phyloP scores from a whole-genome alignment of 2,113 vertebrate genomes.

The Lontra canadensis region DNA sequence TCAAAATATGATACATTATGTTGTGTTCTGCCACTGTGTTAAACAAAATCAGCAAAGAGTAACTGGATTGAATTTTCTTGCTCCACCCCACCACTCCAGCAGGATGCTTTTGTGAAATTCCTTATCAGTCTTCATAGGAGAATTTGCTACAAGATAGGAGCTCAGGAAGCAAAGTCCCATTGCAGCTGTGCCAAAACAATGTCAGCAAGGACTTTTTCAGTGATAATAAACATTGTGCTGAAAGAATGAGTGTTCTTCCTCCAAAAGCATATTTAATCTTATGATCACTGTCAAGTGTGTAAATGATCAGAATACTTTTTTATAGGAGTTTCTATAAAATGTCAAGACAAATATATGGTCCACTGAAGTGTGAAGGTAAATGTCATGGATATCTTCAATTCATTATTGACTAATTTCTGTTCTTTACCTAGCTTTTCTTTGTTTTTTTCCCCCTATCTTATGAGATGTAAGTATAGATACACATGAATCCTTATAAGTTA shows the following conservation, averaged over 20 bases:
- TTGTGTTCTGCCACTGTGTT: background rate
- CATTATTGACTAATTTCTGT: background rate
- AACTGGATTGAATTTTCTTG: background rate
- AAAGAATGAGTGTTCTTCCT: background rate
- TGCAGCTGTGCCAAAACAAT: background rate
- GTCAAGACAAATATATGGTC: background rate
- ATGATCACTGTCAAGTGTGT: background rate
- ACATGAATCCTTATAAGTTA: background rate
- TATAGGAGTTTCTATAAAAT: background rate
- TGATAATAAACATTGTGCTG: background rate
- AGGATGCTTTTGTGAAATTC: background rate
- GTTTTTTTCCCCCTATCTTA: background rate
- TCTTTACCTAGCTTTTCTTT: background rate
- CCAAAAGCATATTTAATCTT: background rate
- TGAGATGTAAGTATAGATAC: background rate
- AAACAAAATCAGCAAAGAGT: background rate
- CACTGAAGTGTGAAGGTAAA: background rate
- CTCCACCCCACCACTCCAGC: background rate
- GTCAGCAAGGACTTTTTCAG: background rate
- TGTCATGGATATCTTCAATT: background rate
- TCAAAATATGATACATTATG: background rate
- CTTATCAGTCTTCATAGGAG: background rate
- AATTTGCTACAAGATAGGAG: background rate
- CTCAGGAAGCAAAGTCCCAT: background rate
- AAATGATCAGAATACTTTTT: background rate